Percentiles rank a stretch among this genome's conserved stretches.
phyloP scores from a whole-genome alignment of 2,888 invertebrate species.

The Xestia xanthographa region DNA sequence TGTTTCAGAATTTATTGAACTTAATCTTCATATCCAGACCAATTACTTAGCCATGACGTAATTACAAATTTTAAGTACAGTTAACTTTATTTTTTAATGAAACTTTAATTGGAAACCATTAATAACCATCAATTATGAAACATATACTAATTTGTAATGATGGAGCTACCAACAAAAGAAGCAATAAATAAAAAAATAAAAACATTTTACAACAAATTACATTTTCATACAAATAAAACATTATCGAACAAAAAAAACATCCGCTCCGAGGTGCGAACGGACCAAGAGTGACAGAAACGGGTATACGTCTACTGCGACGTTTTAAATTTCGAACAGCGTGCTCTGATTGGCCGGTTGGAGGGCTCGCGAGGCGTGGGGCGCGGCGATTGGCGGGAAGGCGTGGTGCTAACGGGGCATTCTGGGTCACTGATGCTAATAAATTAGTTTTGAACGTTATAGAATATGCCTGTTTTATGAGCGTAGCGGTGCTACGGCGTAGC shows the following conservation, averaged over 20 bases:
- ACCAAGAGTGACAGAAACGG: slow-evolving; percentile 81
- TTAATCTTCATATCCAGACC: no score
- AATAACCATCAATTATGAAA: slow-evolving; percentile 27
- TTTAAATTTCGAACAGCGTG: slow-evolving; percentile 80
- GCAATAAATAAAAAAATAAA: slow-evolving; percentile 2
- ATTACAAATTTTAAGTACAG: background rate
- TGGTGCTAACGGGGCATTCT: slow-evolving; percentile 76
- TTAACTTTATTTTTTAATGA: slow-evolving; percentile 15
- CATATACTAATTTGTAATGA: slow-evolving; percentile 26
- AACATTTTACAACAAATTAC: slow-evolving; percentile 40
- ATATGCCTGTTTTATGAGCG: slow-evolving; percentile 76
- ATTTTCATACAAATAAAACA: slow-evolving; percentile 52
- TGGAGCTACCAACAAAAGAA: background rate
- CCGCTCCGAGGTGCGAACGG: slow-evolving; percentile 55
- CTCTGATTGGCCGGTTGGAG: slow-evolving; percentile 87
- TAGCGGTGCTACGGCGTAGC: slow-evolving; percentile 82
- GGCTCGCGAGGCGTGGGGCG: slow-evolving; percentile 84
- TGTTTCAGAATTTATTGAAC: no score
- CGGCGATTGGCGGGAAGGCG: slow-evolving; percentile 84
- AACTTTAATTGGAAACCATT: slow-evolving; percentile 19
- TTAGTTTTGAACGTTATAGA: slow-evolving; percentile 80
- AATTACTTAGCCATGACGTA: slow-evolving; percentile 6
- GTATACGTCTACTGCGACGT: slow-evolving; percentile 78
- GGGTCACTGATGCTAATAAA: slow-evolving; percentile 82
- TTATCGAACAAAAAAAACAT: slow-evolving; percentile 50